Evolutionary conservation across 2,888 invertebrate genomes (phyloP), one percentile per base, ranked within the genome.

Genomic region (Beris morrisii): DNA sequence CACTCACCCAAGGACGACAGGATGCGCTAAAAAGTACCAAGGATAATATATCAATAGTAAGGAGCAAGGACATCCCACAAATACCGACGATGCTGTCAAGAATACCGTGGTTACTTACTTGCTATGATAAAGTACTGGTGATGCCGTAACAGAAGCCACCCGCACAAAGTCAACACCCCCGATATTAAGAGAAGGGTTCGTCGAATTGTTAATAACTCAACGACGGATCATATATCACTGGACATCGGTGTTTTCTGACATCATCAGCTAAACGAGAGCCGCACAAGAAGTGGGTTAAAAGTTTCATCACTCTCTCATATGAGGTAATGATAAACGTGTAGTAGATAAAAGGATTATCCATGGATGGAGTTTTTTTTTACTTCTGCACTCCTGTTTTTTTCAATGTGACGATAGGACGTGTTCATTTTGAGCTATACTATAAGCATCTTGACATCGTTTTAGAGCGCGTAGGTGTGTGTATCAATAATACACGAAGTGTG

Each of bases 201-300:
- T 22, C 54, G 64, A 64, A 55, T 64, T 64, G 55, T 64, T 67
- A 67, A 67, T 67, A 67, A 67, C 64, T 56, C 64, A 52, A 64
- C 53, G 56, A 56, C 4, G 32, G 54, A 63, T 64, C 67, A 67
- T 67, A 63, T 64, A 61, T 57, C 67, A 67, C 44, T 50, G 57
- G 66, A 61, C 61, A 61, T 44, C 58, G 48, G 55, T 54, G 54
- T 46, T 57, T 22, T 57, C 28, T 28, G 44, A 28, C 11, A 11
- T 44, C 45, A 22, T 9, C 38, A 44, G 57, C 22, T 57, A 57
- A 30, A 12, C 44, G 13, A 12, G 22, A 12, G 46, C 44, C 11
- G 11, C 30, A 57, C 45, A 45, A 45, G 45, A 45, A 57, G 57
- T 57, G 32, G 57, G 57, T 44, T 45, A 57, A 57, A 57, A 45